These are phyloP conservation scores for Chironomus tentans DNA, from an alignment of 2,888 invertebrate species.

Conservation along the genomic window DNA sequence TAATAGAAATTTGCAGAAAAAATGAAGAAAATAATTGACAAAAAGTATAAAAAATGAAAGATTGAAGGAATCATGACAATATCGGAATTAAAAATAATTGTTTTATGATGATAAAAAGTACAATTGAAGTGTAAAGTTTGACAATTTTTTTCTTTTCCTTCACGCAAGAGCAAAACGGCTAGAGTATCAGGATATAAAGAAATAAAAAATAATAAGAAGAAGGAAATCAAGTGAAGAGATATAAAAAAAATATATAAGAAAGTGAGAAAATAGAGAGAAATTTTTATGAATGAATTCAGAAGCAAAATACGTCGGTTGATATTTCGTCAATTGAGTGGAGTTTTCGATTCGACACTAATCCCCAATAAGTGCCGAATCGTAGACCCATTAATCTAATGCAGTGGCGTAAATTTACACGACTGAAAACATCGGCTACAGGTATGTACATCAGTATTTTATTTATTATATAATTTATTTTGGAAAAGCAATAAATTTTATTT, in stretches of 20 bases:
- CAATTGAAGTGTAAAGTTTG: no score
- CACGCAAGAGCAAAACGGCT: neutral
- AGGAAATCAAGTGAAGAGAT: neutral
- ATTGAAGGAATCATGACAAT: no score
- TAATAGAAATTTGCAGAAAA: no score
- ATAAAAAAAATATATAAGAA: neutral
- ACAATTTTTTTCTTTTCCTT: no score
- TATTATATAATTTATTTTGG: no score
- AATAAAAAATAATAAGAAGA: neutral
- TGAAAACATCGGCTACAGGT: conserved; percentile 54
- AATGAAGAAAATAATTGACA: no score
- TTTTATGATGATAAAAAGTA: no score
- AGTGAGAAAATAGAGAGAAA: neutral
- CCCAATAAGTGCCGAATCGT: conserved; percentile 20
- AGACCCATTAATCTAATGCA: conserved; percentile 48
- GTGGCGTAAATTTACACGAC: conserved; percentile 76
- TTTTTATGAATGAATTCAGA: conserved; percentile 17
- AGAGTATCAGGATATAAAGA: neutral
- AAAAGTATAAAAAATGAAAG: no score
- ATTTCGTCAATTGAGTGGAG: conserved; percentile 11
- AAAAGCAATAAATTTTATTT: no score
- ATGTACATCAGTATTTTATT: conserved; percentile 33
- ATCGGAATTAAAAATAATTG: no score
- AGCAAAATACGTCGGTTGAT: neutral
- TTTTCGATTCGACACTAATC: conserved; percentile 23